Evolutionary conservation across 2,888 invertebrate species (phyloP), one percentile per base, ranked within the genome.

Genomic region (Lacanobia oleracea): DNA sequence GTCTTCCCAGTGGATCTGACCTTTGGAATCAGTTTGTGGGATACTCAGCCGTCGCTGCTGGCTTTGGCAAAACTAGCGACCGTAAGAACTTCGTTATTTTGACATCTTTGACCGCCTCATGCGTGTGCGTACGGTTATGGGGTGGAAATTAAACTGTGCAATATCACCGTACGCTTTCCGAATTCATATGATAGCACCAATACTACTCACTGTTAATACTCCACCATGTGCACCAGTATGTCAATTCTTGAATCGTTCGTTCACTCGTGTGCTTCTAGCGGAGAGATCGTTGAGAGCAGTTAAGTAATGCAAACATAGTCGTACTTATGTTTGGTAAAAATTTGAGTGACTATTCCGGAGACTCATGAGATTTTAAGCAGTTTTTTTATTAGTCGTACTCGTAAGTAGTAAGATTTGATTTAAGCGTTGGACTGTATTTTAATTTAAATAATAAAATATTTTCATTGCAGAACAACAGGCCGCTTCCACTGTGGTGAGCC

Each of bases 51-150:
- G 70, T 77, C 0, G 93, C 93, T 43, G 88, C 90, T 9, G 93
- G 93, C 14, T 93, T 89, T 69, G 93, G 93, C 23, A 88, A 77
- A 56, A 93, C 91, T 9, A 89, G 83, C 50, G 93, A 93, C 72
- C 57, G 93, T 93, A 68, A 92, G 90, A 60, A n/a, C 23, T 54
- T 27, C 7, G 53, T 16, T 2, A 14, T 54, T 27, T 54, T 27
- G 23, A 27, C 2, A 27, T 54, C 53, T 54, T 23, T 14, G 53
- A 54, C 23, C 23, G 16, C 23, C 33, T 33, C 33, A 33, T 6
- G 33, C 8, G 8, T 5, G 51, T 21, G 3, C 33, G 33, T 33
- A 33, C 10, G 40, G 12, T 40, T 12, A 40, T 40, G 10, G 40
- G 40, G 2, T 40, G 12, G 40, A 40, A 10, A 40, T 40, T 40